These are phyloP conservation scores for Raphicerus campestris DNA, from an alignment of 2,113 vertebrate species.

Conservation along the genomic window DNA sequence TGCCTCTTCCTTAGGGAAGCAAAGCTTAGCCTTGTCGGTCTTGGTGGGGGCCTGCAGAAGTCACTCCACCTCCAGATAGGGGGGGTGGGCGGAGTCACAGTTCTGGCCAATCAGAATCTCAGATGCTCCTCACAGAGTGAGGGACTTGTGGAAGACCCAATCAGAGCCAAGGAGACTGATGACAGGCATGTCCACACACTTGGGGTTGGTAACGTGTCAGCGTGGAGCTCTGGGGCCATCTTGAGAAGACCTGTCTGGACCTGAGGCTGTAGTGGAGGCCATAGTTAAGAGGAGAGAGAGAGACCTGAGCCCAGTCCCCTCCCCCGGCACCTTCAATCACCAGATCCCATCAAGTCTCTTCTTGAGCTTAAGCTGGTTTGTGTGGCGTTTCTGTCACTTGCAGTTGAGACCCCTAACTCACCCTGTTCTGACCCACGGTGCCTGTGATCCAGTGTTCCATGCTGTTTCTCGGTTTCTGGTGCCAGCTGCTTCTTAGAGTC, in stretches of 20 bases:
- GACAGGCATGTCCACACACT: accelerated
- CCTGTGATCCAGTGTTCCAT: accelerated
- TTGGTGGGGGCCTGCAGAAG: background rate
- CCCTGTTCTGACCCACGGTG: accelerated
- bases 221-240: accelerated
- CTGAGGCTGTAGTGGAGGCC: background rate
- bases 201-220: background rate
- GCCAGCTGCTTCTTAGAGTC: background rate
- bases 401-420: too few relatives aligned
- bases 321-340: background rate
- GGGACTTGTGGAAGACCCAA: background rate
- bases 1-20: background rate
- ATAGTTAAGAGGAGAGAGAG: background rate
- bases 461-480: background rate
- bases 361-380: background rate
- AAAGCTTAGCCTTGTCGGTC: background rate
- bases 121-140: background rate
- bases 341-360: background rate
- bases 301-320: background rate
- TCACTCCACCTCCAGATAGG: background rate
- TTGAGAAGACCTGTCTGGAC: background rate
- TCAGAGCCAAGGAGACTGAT: background rate
- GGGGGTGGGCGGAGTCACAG: background rate
- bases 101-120: background rate
- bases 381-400: background rate